These are phyloP conservation scores for Akabosia matsudoensis DNA, from an alignment of 1,140 invertebrate genomes.

Conservation along the genomic window DNA sequence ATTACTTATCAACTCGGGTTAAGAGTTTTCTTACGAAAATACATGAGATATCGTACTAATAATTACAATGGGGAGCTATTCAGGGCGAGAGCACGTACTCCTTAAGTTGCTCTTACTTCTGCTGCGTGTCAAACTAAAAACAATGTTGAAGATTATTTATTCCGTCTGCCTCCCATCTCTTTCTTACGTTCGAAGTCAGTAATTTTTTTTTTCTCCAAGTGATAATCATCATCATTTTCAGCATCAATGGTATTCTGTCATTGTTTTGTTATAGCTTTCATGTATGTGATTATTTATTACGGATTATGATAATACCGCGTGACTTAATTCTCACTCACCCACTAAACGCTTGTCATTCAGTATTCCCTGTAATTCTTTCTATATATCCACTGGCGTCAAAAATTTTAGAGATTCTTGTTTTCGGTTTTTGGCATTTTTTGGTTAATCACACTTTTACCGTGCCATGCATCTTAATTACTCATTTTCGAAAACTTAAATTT, in stretches of 20 bases:
- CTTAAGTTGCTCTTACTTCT: too few relatives aligned
- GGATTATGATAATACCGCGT: background rate
- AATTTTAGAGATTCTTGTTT: too few relatives aligned
- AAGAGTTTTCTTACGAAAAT: background rate
- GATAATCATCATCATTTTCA: background rate
- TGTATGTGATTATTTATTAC: conserved; percentile 10
- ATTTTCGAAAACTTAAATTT: too few relatives aligned
- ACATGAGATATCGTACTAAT: background rate
- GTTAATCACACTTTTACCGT: too few relatives aligned
- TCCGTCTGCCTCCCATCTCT: background rate
- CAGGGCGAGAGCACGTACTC: background rate
- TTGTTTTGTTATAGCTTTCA: conserved; percentile 25
- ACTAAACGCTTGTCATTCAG: too few relatives aligned
- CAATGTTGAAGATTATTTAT: background rate
- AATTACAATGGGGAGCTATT: background rate
- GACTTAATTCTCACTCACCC: background rate
- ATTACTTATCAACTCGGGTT: background rate
- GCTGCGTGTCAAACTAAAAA: background rate
- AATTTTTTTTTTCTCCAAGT: background rate
- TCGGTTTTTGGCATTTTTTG: too few relatives aligned
- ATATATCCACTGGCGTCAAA: too few relatives aligned
- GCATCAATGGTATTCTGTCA: conserved; percentile 5
- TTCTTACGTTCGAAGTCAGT: background rate
- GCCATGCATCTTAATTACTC: too few relatives aligned
- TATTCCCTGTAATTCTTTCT: too few relatives aligned